Conservation (phyloP, 2,797 vertebrate genomes). For the Amblyraja radiata region DNA sequence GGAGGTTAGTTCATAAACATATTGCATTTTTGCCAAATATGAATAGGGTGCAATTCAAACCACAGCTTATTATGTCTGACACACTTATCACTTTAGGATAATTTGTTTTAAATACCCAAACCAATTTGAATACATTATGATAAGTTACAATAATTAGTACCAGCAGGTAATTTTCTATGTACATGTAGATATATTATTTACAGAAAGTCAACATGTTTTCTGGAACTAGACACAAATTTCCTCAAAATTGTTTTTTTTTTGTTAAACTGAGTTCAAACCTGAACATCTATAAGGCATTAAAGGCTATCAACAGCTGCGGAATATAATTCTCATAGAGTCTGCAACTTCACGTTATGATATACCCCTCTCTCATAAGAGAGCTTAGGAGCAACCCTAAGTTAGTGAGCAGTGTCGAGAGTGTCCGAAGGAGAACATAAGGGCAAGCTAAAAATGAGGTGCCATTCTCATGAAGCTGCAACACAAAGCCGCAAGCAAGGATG, state of each 20-base stretch:
- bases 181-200: background rate
- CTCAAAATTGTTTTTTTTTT: background rate
- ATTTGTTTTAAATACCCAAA: background rate
- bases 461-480: no score
- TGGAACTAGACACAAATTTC: background rate
- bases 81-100: conserved; percentile 10
- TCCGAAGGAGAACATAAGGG: no score
- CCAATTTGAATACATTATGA: background rate
- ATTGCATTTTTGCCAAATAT: conserved; percentile 20
- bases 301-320: no score
- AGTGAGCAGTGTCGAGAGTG: no score
- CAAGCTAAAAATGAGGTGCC: no score
- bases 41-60: background rate
- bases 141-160: conserved; percentile 6
- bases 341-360: no score
- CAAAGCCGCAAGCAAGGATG: no score
- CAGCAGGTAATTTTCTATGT: background rate
- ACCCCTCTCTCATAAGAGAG: no score
- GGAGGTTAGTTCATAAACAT: background rate
- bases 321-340: no score
- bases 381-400: no score
- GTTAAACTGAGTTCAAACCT: background rate
- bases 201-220: background rate
- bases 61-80: background rate
- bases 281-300: background rate